Base-by-base conservation (phyloP, 64 coral and sea anemone genomes). In the Dendrophyllia cribrosa region DNA sequence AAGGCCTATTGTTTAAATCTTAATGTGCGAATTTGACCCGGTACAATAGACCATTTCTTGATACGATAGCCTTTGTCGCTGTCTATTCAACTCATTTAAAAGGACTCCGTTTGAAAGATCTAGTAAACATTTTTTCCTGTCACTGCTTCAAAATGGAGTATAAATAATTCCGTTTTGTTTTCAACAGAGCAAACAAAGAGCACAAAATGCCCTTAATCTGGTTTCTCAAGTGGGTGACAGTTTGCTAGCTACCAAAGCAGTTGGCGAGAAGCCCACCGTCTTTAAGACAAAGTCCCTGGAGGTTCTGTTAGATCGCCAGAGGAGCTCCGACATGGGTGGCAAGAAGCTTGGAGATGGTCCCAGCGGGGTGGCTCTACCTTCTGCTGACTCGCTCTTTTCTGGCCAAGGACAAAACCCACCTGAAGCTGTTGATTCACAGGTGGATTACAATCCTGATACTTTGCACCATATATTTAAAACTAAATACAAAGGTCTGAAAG, bases 181-280 rank as follows among this genome's bases (percentile, higher is more conserved):
- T 59, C 21, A 51, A 88, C 59, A 94, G 92, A 94, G 82, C 59
- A 94, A 83, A 51, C 22, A 89, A 62, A 94, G 87, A 68, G 92
- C 92, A 11, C 51, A 58, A 74, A 89, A 66, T 58, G 86, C 92
- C 43, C 72, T 94, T 12, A 26, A 67, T 66, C 86, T 94, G 16
- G 88, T 94, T 53, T 66, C 67, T 59, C 12, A 61, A 51, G 77
- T 94, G 43, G 71, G 76, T 64, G 86, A 75, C 6, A 94, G 92
- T 48, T 43, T 94, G 10, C 45, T 94, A 15, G 72, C 77, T 3
- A 83, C 87, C 9, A 89, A 44, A 48, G 74, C 34, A 45, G 52
- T 55, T 43, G 74, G 82, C 8, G 87, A 84, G 14, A 50, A 89
- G 21, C 69, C 86, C 43, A 94, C 88, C 21, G n/a, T 24, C 34